These are phyloP conservation scores for Sciurus carolinensis DNA, from an alignment of 2,797 vertebrate species.

Conservation along the genomic window DNA sequence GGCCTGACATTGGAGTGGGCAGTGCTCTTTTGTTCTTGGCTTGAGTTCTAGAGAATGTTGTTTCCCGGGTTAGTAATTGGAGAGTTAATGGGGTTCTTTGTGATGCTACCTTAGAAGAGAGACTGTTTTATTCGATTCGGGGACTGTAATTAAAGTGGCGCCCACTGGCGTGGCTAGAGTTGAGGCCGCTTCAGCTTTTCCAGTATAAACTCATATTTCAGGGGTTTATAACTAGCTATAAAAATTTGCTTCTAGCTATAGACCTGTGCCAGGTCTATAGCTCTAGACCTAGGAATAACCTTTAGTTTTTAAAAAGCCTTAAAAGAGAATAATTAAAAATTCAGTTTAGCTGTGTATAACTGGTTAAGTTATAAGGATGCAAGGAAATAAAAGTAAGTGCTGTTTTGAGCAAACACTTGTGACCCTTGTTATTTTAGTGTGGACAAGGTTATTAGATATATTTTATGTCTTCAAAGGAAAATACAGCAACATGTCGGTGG, in stretches of 20 bases:
- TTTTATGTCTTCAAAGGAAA: conserved; percentile 64
- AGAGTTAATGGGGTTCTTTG: conserved; percentile 81
- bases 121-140: conserved; percentile 73
- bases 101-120: conserved; percentile 72
- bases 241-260: conserved; percentile 75
- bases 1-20: conserved; percentile 60
- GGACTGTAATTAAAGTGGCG: conserved; percentile 74
- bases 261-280: conserved; percentile 59
- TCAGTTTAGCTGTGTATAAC: conserved; percentile 60
- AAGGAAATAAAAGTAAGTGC: conserved; percentile 67
- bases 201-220: conserved; percentile 80
- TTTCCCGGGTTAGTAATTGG: conserved; percentile 74
- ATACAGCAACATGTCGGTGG: conserved; percentile 56
- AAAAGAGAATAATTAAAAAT: conserved; percentile 74
- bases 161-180: conserved; percentile 65
- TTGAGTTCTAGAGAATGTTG: conserved; percentile 61
- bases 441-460: conserved; percentile 41
- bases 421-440: conserved; percentile 19
- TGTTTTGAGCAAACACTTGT: conserved; percentile 46
- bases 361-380: conserved; percentile 60
- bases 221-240: conserved; percentile 70
- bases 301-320: conserved; percentile 2
- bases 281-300: conserved; percentile 60
- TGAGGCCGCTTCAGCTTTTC: conserved; percentile 78
- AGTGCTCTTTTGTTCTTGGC: conserved; percentile 64